These are phyloP conservation scores for Gnatocerus cornutus DNA, from an alignment of 2,888 invertebrate species.

Conservation along the genomic window DNA sequence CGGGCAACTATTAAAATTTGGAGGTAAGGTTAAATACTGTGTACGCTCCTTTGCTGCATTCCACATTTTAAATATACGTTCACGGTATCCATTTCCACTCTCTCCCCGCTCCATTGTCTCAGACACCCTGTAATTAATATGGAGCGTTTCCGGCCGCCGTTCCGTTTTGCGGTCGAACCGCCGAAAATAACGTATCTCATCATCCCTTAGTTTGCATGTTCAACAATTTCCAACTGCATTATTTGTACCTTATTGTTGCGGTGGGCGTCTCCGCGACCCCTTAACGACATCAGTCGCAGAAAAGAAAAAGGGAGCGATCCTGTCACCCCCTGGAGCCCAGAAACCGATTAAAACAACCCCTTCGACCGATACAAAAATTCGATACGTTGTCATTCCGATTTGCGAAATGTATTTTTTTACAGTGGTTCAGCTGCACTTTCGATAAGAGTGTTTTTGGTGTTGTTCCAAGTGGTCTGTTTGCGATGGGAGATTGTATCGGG, in stretches of 20 bases:
- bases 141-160: slow-evolving; percentile 10
- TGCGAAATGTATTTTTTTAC: slow-evolving; percentile 67
- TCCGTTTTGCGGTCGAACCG: slow-evolving; percentile 19
- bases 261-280: slow-evolving; percentile 69
- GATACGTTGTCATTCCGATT: slow-evolving; percentile 71
- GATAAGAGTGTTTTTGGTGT: slow-evolving; percentile 57
- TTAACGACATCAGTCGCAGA: slow-evolving; percentile 68
- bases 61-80: too few relatives aligned
- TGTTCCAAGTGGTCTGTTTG: slow-evolving; percentile 51
- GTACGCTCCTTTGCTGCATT: too few relatives aligned
- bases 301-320: slow-evolving; percentile 61
- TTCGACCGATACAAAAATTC: slow-evolving; percentile 68
- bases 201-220: slow-evolving; percentile 39
- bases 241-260: slow-evolving; percentile 64
- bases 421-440: slow-evolving; percentile 59
- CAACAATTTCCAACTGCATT: slow-evolving; percentile 47
- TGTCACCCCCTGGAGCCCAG: slow-evolving; percentile 66
- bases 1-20: too few relatives aligned
- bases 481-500: slow-evolving; percentile 56
- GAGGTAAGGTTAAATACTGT: too few relatives aligned
- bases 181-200: slow-evolving; percentile 32
- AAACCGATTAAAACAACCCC: slow-evolving; percentile 72
- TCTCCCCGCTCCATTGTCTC: not conserved
- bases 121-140: slow-evolving; percentile 22
- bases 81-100: not conserved